These are phyloP conservation scores for Scaptomyza cyrtandrae DNA, from an alignment of 2,888 invertebrate genomes.

Conservation along the genomic window DNA sequence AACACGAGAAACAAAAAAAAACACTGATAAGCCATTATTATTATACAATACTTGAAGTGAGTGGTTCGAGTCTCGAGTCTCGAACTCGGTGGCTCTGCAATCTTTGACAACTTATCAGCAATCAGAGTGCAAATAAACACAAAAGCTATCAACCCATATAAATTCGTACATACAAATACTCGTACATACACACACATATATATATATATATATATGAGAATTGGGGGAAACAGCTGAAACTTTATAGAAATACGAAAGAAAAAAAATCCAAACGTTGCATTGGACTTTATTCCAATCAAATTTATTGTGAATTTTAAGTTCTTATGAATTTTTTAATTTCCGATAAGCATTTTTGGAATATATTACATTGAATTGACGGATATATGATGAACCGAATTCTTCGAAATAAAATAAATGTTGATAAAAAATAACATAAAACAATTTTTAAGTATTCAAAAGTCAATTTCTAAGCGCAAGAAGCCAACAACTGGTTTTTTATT, in stretches of 20 bases:
- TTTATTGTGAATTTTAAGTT: constrained; percentile 14
- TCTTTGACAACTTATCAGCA: constrained; percentile 53
- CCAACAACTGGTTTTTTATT: no score
- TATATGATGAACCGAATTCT: no score
- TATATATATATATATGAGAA: neutral
- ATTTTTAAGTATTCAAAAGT: no score
- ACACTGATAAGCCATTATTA: constrained; percentile 46
- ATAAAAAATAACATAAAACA: no score
- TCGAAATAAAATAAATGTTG: no score
- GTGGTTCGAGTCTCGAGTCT: constrained; percentile 1
- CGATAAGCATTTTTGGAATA: no score
- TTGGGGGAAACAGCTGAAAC: neutral
- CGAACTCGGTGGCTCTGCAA: constrained; percentile 25
- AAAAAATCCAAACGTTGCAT: constrained; percentile 12
- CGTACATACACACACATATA: no score
- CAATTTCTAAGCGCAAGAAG: no score
- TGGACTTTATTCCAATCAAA: constrained; percentile 33
- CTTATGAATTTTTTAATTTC: neutral
- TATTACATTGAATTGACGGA: no score
- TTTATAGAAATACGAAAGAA: neutral
- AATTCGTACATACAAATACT: neutral
- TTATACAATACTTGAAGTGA: constrained; percentile 36
- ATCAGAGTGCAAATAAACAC: constrained; percentile 25
- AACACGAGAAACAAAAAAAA: constrained; percentile 1
- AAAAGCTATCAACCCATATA: neutral